Evolutionary conservation across 2,888 invertebrate species (phyloP).

Genomic region (Eretmocerus hayati): DNA sequence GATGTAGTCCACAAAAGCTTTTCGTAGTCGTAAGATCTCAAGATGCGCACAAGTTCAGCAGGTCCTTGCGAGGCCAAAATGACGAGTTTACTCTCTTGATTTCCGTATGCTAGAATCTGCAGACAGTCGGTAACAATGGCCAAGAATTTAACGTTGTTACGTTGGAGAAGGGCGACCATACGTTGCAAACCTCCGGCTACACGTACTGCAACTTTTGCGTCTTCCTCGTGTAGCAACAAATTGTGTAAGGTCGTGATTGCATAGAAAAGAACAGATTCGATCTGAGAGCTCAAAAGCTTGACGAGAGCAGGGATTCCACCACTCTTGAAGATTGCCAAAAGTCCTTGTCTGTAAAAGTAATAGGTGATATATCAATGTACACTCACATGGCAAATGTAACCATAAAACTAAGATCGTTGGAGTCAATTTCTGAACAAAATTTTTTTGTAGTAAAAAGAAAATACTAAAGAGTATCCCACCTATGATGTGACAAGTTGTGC

Average conservation of each 20-base stretch:
- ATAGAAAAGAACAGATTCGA: slow-evolving; percentile 96
- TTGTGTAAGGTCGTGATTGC: slow-evolving; percentile 99
- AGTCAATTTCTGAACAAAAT: too few species aligned
- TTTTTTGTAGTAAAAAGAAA: too few species aligned
- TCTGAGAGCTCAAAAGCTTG: slow-evolving; percentile 89
- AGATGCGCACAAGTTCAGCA: slow-evolving; percentile 91
- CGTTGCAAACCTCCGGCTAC: slow-evolving; percentile 96
- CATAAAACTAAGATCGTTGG: too few species aligned
- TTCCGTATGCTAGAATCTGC: slow-evolving; percentile 95
- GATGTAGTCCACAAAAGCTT: slow-evolving; percentile 98
- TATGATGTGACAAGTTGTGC: slow-evolving; percentile 94
- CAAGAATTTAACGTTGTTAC: slow-evolving; percentile 96
- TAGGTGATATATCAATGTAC: too few species aligned
- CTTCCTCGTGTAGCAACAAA: slow-evolving; percentile 93
- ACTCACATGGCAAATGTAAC: too few species aligned
- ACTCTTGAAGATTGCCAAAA: slow-evolving; percentile 96
- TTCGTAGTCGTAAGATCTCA: slow-evolving; percentile 96
- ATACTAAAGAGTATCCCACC: too few species aligned
- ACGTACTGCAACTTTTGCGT: slow-evolving; percentile 96
- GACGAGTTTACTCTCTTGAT: slow-evolving; percentile 95
- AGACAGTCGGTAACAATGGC: slow-evolving; percentile 98
- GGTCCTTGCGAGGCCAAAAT: slow-evolving; percentile 95
- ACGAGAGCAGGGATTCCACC: slow-evolving; percentile 99
- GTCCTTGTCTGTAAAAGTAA: slow-evolving; percentile 84
- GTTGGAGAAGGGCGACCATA: slow-evolving; percentile 90